phyloP scores from a whole-genome alignment of 2,888 invertebrate genomes.

The Xestia c-nigrum region DNA sequence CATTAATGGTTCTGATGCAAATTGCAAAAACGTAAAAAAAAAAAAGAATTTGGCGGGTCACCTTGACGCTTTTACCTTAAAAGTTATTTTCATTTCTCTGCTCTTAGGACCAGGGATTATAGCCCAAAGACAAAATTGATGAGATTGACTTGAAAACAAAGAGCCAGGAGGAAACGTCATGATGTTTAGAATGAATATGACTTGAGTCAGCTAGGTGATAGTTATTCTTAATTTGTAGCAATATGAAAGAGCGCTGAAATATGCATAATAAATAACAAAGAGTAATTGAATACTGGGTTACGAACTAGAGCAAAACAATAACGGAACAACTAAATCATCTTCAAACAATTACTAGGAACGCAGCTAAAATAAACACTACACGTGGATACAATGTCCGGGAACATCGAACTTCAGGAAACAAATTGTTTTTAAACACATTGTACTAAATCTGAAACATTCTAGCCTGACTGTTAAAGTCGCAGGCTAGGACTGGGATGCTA shows the following conservation, averaged over 20 bases:
- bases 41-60: too few species aligned
- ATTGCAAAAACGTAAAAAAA: too few species aligned
- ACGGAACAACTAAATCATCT: constrained; percentile 47
- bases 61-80: neutral
- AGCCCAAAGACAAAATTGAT: neutral
- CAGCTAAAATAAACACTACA: constrained; percentile 50
- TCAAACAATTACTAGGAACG: constrained; percentile 53
- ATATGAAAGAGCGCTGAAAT: neutral
- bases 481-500: constrained; percentile 1
- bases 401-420: constrained; percentile 42
- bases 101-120: neutral
- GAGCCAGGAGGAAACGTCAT: too few species aligned
- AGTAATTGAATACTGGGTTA: constrained; percentile 10
- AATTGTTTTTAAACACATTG: constrained; percentile 36
- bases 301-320: constrained; percentile 20
- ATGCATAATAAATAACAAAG: constrained; percentile 18
- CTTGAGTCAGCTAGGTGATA: neutral
- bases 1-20: too few species aligned
- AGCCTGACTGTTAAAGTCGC: neutral
- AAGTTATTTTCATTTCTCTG: neutral
- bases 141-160: neutral
- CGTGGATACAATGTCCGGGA: constrained; percentile 51
- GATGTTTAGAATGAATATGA: neutral
- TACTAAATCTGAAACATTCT: constrained; percentile 29
- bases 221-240: neutral